A percentile compares a stretch with the other conserved stretches of the same genome.
phyloP scores from a whole-genome alignment of 2,113 vertebrate species.

The Muntiacus reevesi region DNA sequence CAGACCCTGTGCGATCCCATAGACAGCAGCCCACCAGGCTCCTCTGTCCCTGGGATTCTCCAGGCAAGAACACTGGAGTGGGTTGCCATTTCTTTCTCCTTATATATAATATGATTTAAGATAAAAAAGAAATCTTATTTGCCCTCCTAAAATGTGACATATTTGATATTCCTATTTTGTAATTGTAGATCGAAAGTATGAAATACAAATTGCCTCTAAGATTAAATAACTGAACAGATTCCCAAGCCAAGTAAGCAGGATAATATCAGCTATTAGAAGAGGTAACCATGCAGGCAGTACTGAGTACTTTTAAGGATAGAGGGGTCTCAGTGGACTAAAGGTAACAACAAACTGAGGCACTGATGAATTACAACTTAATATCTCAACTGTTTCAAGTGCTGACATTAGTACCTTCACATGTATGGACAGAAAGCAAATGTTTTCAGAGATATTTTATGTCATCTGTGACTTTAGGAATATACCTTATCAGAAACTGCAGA shows the following conservation, averaged over 20 bases:
- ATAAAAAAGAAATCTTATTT: not conserved
- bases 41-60: not conserved
- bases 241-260: not conserved
- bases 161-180: not conserved
- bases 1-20: rapidly evolving
- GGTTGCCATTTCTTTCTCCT: not conserved
- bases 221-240: not conserved
- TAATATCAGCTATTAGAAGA: not conserved
- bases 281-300: not conserved
- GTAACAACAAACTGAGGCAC: not conserved
- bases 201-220: not conserved
- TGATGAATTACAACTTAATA: not conserved
- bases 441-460: not conserved
- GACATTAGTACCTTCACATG: not conserved
- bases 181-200: not conserved
- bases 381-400: not conserved
- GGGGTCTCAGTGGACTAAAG: not conserved
- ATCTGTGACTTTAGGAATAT: not conserved
- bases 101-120: not conserved
- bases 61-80: not conserved
- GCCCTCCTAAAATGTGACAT: not conserved
- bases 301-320: not conserved
- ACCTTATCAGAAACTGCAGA: not conserved
- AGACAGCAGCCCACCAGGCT: not conserved
- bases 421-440: not conserved